Base-by-base conservation (phyloP, 2,888 invertebrate species). In the Parnassius glacialis region DNA sequence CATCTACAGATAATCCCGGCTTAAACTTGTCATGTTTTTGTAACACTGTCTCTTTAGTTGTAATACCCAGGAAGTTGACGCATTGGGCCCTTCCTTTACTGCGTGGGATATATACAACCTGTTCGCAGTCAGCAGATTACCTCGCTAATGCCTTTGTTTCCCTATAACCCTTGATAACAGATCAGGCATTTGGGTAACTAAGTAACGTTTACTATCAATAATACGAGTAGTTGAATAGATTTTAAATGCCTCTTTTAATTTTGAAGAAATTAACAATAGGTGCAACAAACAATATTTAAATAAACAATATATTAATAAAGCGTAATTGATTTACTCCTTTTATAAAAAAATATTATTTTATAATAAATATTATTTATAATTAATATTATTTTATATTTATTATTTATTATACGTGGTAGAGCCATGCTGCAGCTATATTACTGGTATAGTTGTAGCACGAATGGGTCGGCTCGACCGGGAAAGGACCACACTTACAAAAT, bases 1-100 rank as follows among this genome's bases (percentile, higher is more conserved):
- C 81, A 84, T 83, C 81, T 76, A 5, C 64, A 63, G 70, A 55
- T 84, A 75, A 85, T 79, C 84, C 78, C 65, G 62, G 78, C 68
- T 80, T 79, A 80, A 62, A 69, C 61, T 64, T 68, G 67, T 65
- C 55, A 64, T 61, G 63, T 67, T 71, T 70, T 67, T 72, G 80
- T 80, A 80, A 80, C 74, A 67, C 74, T 67, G 59, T 69, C 73
- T 67, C 56, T 70, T 68, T 55, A 48, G 48, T 67, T 65, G 66
- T 70, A 75, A 69, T 69, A 71, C 71, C 75, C 84, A 87, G 90
- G 89, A 89, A 87, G 87, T 85, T 84, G 87, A 85, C 83, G 83
- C 85, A 85, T 80, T 71, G 66, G 71, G 73, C 75, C 79, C 74
- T 79, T 81, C 73, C 75, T 74, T 69, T 54, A 41, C 41, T 51